phyloP scores from a whole-genome alignment of 2,888 invertebrate species.

The Achlya flavicornis region DNA sequence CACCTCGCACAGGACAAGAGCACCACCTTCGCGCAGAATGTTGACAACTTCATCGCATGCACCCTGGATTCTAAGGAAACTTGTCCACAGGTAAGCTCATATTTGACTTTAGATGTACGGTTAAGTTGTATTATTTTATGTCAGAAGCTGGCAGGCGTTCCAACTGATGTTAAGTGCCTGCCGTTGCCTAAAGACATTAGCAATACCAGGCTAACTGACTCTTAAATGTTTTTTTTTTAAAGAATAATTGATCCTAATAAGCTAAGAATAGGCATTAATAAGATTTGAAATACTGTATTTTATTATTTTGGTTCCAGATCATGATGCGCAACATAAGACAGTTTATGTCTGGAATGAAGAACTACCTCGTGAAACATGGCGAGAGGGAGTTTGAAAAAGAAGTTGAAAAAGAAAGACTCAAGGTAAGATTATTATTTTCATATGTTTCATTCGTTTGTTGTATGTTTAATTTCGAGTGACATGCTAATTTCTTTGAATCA shows the following conservation, averaged over 20 bases:
- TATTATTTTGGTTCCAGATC: slow-evolving; percentile 68
- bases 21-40: slow-evolving; percentile 96
- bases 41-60: slow-evolving; percentile 96
- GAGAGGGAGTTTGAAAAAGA: slow-evolving; percentile 96
- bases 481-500: too few species aligned
- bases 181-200: too few species aligned
- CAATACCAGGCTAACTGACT: too few species aligned
- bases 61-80: slow-evolving; percentile 95
- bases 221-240: too few species aligned
- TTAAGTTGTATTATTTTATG: too few species aligned
- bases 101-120: not conserved
- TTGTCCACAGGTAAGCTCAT: slow-evolving; percentile 87
- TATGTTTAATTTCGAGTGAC: not conserved
- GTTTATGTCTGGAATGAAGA: slow-evolving; percentile 99
- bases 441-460: not conserved
- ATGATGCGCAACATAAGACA: slow-evolving; percentile 96
- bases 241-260: too few species aligned
- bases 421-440: slow-evolving; percentile 76
- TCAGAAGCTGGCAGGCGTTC: too few species aligned
- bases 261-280: too few species aligned
- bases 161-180: too few species aligned
- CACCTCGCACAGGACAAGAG: slow-evolving; percentile 92
- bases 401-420: slow-evolving; percentile 92
- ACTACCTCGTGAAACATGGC: slow-evolving; percentile 97
- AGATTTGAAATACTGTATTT: not conserved